Evolutionary conservation across 2,888 invertebrate species (phyloP).

Genomic region (Eupithecia exiguata): DNA sequence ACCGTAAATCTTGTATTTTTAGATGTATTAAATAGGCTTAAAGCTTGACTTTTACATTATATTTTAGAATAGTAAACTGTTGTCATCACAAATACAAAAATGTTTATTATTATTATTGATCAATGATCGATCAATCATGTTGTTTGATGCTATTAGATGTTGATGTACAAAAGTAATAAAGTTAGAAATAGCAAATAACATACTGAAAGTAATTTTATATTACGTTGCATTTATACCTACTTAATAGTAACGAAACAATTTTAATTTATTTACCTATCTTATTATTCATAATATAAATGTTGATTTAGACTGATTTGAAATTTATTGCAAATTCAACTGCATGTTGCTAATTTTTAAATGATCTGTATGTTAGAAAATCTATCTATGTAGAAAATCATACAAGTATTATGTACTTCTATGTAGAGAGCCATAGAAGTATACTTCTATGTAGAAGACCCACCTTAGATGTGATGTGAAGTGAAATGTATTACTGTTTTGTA

Average conservation of each 20-base stretch:
- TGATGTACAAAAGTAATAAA: conserved; percentile 10
- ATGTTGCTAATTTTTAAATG: background rate
- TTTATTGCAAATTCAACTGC: background rate
- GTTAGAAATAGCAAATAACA: background rate
- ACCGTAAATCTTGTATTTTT: conserved; percentile 37
- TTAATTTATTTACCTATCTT: background rate
- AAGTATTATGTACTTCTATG: background rate
- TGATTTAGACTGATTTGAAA: conserved; percentile 3
- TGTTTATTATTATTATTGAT: background rate
- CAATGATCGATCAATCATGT: background rate
- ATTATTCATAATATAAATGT: background rate
- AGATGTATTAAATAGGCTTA: conserved; percentile 28
- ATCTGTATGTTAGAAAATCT: background rate
- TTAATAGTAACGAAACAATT: background rate
- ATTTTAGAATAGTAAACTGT: background rate
- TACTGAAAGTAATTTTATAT: background rate
- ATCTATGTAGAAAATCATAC: background rate
- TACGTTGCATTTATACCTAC: conserved; percentile 1
- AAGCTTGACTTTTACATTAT: conserved; percentile 28
- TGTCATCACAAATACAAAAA: conserved; percentile 5
- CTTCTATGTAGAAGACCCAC: conserved; percentile 2
- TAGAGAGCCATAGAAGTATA: background rate
- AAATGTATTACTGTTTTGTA: background rate
- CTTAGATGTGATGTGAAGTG: conserved; percentile 4
- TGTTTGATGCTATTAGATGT: conserved; percentile 4